Conservation (phyloP, 2,113 vertebrate genomes). For the Nematolebias whitei region DNA sequence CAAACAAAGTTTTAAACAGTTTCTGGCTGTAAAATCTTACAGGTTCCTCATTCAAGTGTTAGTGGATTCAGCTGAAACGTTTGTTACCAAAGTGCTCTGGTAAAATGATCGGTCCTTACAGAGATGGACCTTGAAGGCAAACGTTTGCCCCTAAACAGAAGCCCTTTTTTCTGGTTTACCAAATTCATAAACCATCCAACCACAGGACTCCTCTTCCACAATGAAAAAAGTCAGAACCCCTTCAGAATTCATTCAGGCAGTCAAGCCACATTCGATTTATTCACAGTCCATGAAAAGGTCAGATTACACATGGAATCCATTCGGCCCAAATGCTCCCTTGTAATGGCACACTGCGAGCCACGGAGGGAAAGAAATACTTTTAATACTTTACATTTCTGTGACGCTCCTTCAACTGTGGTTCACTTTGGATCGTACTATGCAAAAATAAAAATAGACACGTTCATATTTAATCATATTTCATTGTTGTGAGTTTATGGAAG, state of each 20-base stretch:
- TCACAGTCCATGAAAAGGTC: constrained; percentile 46
- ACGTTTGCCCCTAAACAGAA: constrained; percentile 34
- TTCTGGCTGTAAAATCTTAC: background rate
- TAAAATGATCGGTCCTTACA: background rate
- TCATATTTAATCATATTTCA: constrained; percentile 38
- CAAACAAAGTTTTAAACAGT: background rate
- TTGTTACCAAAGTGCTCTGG: background rate
- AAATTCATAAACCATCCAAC: constrained; percentile 50
- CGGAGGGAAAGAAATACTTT: constrained; percentile 56
- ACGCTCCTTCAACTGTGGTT: constrained; percentile 48
- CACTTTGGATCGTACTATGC: constrained; percentile 24
- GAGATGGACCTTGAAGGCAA: constrained; percentile 9
- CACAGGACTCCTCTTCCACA: constrained; percentile 23
- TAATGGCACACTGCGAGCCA: constrained; percentile 47
- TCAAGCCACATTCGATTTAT: constrained; percentile 55
- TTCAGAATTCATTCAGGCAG: constrained; percentile 49
- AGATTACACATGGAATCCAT: constrained; percentile 36
- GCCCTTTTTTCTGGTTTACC: constrained; percentile 24
- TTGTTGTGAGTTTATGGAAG: constrained; percentile 34
- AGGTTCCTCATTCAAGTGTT: background rate
- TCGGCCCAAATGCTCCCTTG: constrained; percentile 41
- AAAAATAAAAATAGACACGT: constrained; percentile 35
- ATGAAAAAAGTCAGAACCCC: constrained; percentile 40
- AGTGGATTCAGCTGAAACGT: no score
- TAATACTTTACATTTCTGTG: constrained; percentile 58